These are phyloP conservation scores for Pogonocherus hispidulus DNA, from an alignment of 2,888 invertebrate genomes.

Conservation along the genomic window DNA sequence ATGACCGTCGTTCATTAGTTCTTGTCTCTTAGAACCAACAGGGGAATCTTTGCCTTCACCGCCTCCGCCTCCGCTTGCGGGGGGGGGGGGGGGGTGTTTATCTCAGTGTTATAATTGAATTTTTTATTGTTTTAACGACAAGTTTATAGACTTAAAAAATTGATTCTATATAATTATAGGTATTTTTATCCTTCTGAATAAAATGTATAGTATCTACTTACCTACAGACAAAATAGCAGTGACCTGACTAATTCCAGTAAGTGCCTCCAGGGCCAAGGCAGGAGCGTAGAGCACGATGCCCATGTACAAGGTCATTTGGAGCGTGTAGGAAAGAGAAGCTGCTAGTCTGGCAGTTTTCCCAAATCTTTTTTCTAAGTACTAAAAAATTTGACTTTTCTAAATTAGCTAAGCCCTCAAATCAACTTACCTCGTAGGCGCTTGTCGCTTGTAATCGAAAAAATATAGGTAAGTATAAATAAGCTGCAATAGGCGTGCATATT, in stretches of 20 bases:
- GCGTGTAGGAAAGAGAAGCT: slow-evolving; percentile 87
- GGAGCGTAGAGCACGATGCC: slow-evolving; percentile 96
- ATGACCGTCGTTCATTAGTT: too few species aligned
- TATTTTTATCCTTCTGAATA: too few species aligned
- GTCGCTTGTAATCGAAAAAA: slow-evolving; percentile 86
- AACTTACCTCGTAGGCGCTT: slow-evolving; percentile 89
- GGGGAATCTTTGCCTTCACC: too few species aligned
- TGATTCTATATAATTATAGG: too few species aligned
- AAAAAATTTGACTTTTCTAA: too few species aligned
- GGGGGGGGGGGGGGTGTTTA: too few species aligned
- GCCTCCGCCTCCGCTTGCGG: too few species aligned
- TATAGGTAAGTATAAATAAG: slow-evolving; percentile 85
- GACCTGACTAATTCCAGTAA: slow-evolving; percentile 82
- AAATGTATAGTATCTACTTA: slow-evolving; percentile 56
- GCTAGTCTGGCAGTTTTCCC: slow-evolving; percentile 81
- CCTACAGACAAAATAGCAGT: slow-evolving; percentile 82
- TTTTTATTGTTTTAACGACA: too few species aligned
- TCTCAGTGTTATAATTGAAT: too few species aligned
- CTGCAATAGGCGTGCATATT: slow-evolving; percentile 83
- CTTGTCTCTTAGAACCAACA: too few species aligned
- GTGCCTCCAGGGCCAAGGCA: slow-evolving; percentile 88
- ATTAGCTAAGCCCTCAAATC: too few species aligned
- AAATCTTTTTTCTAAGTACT: slow-evolving; percentile 92
- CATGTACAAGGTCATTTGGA: slow-evolving; percentile 92
- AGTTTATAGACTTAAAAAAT: too few species aligned